phyloP scores from a whole-genome alignment of 2,113 vertebrate genomes.

The Chloebia gouldiae region DNA sequence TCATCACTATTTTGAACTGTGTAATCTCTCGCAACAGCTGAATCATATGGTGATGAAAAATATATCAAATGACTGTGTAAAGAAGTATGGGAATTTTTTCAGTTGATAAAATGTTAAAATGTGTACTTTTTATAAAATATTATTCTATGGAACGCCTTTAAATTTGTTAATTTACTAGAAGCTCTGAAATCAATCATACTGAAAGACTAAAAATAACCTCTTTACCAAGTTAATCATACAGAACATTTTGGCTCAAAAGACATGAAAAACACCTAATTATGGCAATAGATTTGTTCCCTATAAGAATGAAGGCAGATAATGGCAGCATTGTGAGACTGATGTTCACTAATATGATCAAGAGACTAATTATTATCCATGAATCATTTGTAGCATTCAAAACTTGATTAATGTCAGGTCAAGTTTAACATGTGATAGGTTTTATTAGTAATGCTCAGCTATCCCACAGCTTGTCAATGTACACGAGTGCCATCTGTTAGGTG shows the following conservation, averaged over 20 bases:
- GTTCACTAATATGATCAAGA: slow-evolving; percentile 67
- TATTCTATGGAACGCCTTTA: background rate
- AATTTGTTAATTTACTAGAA: slow-evolving; percentile 4
- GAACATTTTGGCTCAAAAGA: slow-evolving; percentile 41
- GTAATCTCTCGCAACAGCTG: background rate
- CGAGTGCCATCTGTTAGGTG: slow-evolving; percentile 62
- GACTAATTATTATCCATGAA: slow-evolving; percentile 71
- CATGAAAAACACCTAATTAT: slow-evolving; percentile 54
- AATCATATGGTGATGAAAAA: background rate
- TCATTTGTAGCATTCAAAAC: slow-evolving; percentile 72
- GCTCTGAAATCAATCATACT: background rate
- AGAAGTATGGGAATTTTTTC: background rate
- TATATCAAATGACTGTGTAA: background rate
- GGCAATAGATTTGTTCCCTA: slow-evolving; percentile 39
- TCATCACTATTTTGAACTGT: background rate
- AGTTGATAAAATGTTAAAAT: background rate
- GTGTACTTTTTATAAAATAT: background rate
- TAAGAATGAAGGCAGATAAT: slow-evolving; percentile 51
- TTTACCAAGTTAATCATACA: slow-evolving; percentile 44
- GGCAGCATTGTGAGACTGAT: slow-evolving; percentile 41
- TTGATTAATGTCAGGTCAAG: slow-evolving; percentile 75
- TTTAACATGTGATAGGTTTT: slow-evolving; percentile 68
- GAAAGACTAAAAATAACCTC: slow-evolving; percentile 31
- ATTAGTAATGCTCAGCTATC: slow-evolving; percentile 70
- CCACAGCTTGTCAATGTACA: slow-evolving; percentile 61